Evolutionary conservation across 1,140 invertebrate genomes (phyloP).

Genomic region (Anastrepha obliqua): DNA sequence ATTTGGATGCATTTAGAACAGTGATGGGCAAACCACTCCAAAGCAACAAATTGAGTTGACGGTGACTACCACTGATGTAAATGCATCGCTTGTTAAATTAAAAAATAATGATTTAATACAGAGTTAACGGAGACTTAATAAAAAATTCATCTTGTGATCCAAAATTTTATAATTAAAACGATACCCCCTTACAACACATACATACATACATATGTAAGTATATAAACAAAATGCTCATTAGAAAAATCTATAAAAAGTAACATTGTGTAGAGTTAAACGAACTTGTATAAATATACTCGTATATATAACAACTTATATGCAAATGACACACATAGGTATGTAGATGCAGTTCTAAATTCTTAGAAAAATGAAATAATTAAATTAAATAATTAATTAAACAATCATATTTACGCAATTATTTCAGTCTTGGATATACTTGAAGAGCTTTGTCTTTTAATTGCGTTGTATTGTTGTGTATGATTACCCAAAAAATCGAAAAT

Average conservation of each 20-base stretch:
- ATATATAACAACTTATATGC: background rate
- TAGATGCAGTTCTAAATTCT: background rate
- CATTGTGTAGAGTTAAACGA: background rate
- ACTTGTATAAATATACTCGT: background rate
- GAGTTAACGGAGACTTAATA: no score
- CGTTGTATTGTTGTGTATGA: conserved; percentile 7
- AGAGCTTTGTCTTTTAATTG: conserved; percentile 33
- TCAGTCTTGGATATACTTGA: conserved; percentile 34
- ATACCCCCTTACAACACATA: no score
- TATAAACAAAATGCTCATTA: background rate
- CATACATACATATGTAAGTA: background rate
- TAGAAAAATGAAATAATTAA: background rate
- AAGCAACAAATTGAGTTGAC: background rate
- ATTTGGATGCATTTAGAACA: background rate
- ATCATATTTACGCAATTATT: conserved; percentile 17
- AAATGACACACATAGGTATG: background rate
- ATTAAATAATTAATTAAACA: background rate
- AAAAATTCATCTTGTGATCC: no score
- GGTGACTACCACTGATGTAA: background rate
- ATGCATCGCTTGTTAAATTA: background rate
- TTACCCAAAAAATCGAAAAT: conserved; percentile 19
- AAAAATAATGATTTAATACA: background rate
- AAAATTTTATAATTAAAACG: no score
- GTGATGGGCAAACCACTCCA: background rate
- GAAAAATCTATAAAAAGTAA: conserved; percentile 12